phyloP scores from a whole-genome alignment of 2,797 vertebrate species.

The Pseudopleuronectes americanus region DNA sequence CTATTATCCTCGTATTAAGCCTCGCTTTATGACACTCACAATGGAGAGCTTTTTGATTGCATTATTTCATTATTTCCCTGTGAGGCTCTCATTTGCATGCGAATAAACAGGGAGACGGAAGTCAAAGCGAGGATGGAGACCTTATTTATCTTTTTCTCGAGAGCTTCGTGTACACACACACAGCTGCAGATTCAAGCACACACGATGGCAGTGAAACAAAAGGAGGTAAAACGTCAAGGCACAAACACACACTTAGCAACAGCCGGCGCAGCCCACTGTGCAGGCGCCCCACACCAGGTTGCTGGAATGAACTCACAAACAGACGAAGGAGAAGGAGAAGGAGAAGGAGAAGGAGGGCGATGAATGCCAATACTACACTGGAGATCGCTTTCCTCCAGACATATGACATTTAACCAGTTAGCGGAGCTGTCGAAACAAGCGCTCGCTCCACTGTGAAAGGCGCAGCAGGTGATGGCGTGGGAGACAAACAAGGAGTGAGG shows the following conservation, averaged over 20 bases:
- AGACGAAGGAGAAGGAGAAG: background rate
- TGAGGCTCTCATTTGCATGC: constrained; percentile 44
- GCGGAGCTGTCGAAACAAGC: constrained; percentile 77
- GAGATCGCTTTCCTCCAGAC: constrained; percentile 51
- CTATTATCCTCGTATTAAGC: constrained; percentile 65
- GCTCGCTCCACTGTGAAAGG: constrained; percentile 61
- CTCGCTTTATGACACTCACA: constrained; percentile 54
- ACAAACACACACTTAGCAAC: constrained; percentile 16
- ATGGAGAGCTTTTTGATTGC: constrained; percentile 61
- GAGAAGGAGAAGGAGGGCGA: constrained; percentile 17
- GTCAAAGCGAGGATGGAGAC: constrained; percentile 29
- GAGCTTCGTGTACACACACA: constrained; percentile 29
- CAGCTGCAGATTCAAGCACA: constrained; percentile 30
- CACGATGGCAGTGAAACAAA: constrained; percentile 22
- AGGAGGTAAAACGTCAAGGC: constrained; percentile 25
- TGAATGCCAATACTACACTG: constrained; percentile 53
- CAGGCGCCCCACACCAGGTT: constrained; percentile 11
- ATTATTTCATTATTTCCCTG: constrained; percentile 59
- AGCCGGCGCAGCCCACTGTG: constrained; percentile 22
- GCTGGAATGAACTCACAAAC: constrained; percentile 25
- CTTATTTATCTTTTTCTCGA: constrained; percentile 53
- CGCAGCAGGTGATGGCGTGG: constrained; percentile 45
- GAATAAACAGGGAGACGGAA: constrained; percentile 40
- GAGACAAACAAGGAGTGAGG: constrained; percentile 42
- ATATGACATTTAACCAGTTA: constrained; percentile 76